These are phyloP conservation scores for Anabacerthia variegaticeps DNA, from an alignment of 2,797 vertebrate genomes.

Conservation along the genomic window DNA sequence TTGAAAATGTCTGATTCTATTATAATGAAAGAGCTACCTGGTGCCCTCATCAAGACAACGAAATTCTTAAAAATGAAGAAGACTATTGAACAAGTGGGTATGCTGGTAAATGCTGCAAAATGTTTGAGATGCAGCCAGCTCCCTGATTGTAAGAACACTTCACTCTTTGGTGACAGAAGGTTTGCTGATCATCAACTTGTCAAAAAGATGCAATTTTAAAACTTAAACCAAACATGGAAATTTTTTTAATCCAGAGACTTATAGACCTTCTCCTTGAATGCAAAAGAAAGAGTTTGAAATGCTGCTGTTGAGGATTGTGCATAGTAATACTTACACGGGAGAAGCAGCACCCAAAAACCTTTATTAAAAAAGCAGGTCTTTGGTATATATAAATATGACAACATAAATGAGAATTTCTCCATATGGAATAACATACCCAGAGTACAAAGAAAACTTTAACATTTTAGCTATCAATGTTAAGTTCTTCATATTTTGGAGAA, in stretches of 20 bases:
- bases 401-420: not conserved
- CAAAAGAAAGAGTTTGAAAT: not conserved
- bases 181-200: conserved; percentile 3
- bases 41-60: not conserved
- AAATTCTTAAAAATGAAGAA: not conserved
- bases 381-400: not conserved
- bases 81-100: not conserved
- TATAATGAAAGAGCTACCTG: not conserved
- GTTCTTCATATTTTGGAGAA: not conserved
- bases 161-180: not conserved
- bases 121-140: not conserved
- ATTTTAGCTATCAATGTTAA: not conserved
- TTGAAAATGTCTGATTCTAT: not conserved
- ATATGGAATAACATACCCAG: not conserved
- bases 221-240: not conserved
- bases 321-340: not conserved
- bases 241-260: not conserved
- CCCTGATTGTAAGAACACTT: not conserved
- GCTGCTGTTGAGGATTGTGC: not conserved
- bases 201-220: not conserved
- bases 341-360: not conserved
- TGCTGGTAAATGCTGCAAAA: not conserved
- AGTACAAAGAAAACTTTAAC: not conserved
- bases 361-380: not conserved
- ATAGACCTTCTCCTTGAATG: not conserved